Conservation (phyloP, 1,140 invertebrate genomes). For the Cardiocondyla obscurior region DNA sequence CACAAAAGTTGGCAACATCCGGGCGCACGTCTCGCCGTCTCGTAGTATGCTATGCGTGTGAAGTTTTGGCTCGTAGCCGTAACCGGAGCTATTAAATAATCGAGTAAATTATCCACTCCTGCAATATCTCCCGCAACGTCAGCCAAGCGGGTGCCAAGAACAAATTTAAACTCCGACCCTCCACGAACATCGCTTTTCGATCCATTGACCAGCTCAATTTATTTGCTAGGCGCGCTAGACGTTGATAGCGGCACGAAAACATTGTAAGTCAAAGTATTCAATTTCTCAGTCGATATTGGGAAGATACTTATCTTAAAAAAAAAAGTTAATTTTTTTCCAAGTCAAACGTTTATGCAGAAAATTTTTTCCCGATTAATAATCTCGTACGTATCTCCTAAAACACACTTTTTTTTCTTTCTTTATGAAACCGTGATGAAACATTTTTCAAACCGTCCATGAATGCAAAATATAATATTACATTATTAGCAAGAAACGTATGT, state of each 20-base stretch:
- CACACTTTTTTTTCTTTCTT: no score
- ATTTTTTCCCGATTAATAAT: neutral
- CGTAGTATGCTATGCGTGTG: constrained; percentile 8
- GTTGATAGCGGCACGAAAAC: neutral
- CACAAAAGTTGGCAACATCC: constrained; percentile 23
- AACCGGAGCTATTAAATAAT: constrained; percentile 70
- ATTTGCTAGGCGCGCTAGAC: neutral
- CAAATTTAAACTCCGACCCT: constrained; percentile 61
- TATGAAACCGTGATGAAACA: neutral
- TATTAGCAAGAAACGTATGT: constrained; percentile 1
- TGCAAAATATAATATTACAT: neutral
- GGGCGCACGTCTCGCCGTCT: neutral
- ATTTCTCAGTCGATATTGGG: neutral
- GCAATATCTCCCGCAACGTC: constrained; percentile 41
- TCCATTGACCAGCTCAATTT: constrained; percentile 26
- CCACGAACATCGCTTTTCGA: constrained; percentile 5
- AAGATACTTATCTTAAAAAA: neutral
- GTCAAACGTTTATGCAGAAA: neutral
- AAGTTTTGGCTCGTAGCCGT: constrained; percentile 50
- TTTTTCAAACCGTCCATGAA: neutral
- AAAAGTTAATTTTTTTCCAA: neutral
- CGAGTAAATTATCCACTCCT: constrained; percentile 58
- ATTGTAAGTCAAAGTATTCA: constrained; percentile 1
- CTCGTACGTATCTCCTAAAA: neutral
- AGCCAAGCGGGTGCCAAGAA: constrained; percentile 61